Base-by-base conservation (phyloP, 2,888 invertebrate genomes). In the Ochropleura leucogaster region DNA sequence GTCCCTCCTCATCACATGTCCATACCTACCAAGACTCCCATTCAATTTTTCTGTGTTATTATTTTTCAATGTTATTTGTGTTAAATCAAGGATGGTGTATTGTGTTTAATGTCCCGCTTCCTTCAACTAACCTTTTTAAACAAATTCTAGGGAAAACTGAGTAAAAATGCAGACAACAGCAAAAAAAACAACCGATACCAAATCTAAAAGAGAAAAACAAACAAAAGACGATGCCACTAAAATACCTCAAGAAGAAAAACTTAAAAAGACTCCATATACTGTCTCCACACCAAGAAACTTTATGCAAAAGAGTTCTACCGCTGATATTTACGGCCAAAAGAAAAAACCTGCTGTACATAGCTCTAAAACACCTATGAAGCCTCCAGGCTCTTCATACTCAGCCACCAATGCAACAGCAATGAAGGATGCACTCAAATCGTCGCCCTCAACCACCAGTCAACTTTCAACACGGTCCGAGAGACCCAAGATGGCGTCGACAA, bases 271-370 rank as follows among this genome's bases (percentile, higher is more conserved):
- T 10, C 67, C 87, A 1, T 85, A 88, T 76, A 90, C 86, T 9
- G 76, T 86, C 0, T 88, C 93, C 0, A 95, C 95, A 0, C 94
- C 95, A 12, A 88, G 93, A 42, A 93, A 88, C 67, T 94, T 89
- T 49, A 8, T 92, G 9, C 92, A 90, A 64, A 95, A 95, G 77
- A 90, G 94, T 0, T 87, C 92, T 0, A 88, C 95, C 0, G 89
- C 92, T 0, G 96, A 96, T 74, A 95, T 96, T 80, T 96, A 96
- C 69, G 90, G 91, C 0, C 91, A 92, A 75, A 94, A 88, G 79
- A 94, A 92, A 79, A 91, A 84, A 30, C 78, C 18, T n/a, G 65
- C 44, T 4, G n/a, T 75, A 40, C 88, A 90, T 77, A 78, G 71
- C 40, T 68, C 78, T 6, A 91, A 88, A 82, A 90, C 94, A 4